Percentiles rank a stretch among this genome's conserved stretches.
Evolutionary conservation across 2,888 invertebrate species (phyloP).

Genomic region (Agapetus fuscipes): DNA sequence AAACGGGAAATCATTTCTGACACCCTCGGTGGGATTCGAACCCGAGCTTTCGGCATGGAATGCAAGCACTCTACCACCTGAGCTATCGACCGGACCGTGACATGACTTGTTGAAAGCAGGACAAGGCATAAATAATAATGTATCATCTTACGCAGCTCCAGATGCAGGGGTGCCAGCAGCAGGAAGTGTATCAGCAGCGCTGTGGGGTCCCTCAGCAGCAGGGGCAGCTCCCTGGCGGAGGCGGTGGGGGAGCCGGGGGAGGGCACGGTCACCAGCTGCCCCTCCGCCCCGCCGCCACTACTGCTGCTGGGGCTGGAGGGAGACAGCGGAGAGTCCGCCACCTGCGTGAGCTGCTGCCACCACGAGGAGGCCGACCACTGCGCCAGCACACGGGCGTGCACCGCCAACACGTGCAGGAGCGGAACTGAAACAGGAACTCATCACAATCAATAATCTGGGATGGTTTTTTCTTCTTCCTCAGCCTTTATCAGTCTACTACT

Average conservation of each 20-base stretch:
- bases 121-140: too few species aligned
- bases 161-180: constrained; percentile 71
- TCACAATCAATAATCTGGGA: background rate
- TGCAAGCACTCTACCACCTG: too few species aligned
- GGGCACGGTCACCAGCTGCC: constrained; percentile 1
- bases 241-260: background rate
- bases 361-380: constrained; percentile 33
- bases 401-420: constrained; percentile 76
- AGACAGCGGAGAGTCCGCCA: constrained; percentile 38
- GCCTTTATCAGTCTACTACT: background rate
- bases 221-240: constrained; percentile 55
- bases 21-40: too few species aligned
- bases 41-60: too few species aligned
- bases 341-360: constrained; percentile 26
- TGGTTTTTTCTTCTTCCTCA: background rate
- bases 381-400: constrained; percentile 66
- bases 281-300: constrained; percentile 51
- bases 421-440: constrained; percentile 60
- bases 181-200: constrained; percentile 82
- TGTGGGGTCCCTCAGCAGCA: constrained; percentile 77
- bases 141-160: constrained; percentile 78
- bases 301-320: constrained; percentile 78
- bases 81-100: too few species aligned
- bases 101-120: too few species aligned
- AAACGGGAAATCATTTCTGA: too few species aligned